A percentile compares a stretch with the other conserved stretches of the same genome.
These are phyloP conservation scores for Euborellia annulipes DNA, from an alignment of 1,140 invertebrate genomes.

Conservation along the genomic window DNA sequence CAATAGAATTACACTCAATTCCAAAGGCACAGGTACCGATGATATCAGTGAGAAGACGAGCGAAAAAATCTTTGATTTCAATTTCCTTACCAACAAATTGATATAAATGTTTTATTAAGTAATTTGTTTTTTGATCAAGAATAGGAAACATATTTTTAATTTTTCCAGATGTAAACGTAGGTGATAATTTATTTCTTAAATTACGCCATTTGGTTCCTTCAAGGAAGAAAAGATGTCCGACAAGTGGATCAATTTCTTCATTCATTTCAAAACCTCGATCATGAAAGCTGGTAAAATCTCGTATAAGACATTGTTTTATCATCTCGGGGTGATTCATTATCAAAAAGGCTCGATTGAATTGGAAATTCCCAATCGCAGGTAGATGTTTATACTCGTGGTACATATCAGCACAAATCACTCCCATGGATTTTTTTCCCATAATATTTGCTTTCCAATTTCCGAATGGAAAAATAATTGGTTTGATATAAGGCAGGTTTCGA, in stretches of 20 bases:
- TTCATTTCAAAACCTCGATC: constrained; percentile 35
- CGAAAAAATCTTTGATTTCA: constrained; percentile 21
- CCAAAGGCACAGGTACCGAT: constrained; percentile 42
- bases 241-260: constrained; percentile 20
- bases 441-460: no score
- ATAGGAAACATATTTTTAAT: constrained; percentile 30
- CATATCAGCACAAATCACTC: no score
- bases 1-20: constrained; percentile 34
- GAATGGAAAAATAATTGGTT: no score
- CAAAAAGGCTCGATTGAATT: constrained; percentile 17
- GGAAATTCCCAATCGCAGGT: constrained; percentile 1
- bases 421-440: no score
- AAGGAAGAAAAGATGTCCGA: constrained; percentile 8
- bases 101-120: background rate
- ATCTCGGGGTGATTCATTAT: constrained; percentile 29
- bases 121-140: background rate
- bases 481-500: no score
- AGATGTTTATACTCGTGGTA: no score
- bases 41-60: constrained; percentile 39
- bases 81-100: constrained; percentile 18
- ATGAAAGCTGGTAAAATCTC: constrained; percentile 39
- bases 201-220: constrained; percentile 26
- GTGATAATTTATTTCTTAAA: constrained; percentile 29
- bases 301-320: constrained; percentile 37
- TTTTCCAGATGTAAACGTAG: constrained; percentile 31